phyloP scores from a whole-genome alignment of 2,113 vertebrate genomes.

The Harpagus bidentatus region DNA sequence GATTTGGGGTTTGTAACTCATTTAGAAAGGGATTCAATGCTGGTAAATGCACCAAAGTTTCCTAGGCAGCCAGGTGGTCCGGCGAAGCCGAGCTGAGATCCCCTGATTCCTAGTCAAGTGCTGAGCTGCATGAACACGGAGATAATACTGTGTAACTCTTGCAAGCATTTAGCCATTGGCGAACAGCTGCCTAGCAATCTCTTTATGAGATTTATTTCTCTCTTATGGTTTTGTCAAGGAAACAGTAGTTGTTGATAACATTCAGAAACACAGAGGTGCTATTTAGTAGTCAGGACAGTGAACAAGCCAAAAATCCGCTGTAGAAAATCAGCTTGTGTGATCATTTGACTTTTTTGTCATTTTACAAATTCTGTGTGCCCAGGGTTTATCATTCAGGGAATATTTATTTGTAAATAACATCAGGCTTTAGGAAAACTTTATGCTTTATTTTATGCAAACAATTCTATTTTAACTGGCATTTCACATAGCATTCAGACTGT shows the following conservation, averaged over 20 bases:
- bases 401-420: slow-evolving; percentile 10
- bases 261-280: slow-evolving; percentile 13
- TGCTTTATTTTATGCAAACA: slow-evolving; percentile 12
- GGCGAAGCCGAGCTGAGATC: neutral
- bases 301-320: neutral
- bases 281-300: neutral
- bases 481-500: neutral
- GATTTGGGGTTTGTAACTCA: neutral
- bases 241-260: slow-evolving; percentile 11
- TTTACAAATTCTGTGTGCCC: neutral
- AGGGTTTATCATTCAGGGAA: neutral
- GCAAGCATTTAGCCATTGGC: slow-evolving; percentile 38
- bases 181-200: slow-evolving; percentile 49
- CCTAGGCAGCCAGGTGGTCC: slow-evolving; percentile 16
- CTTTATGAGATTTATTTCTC: slow-evolving; percentile 52
- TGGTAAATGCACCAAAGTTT: neutral
- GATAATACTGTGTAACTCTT: slow-evolving; percentile 16
- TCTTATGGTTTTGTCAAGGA: slow-evolving; percentile 28
- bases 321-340: slow-evolving; percentile 9
- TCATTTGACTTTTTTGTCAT: neutral
- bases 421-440: slow-evolving; percentile 3
- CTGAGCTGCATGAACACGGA: slow-evolving; percentile 7
- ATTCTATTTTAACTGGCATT: slow-evolving; percentile 32
- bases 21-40: neutral
- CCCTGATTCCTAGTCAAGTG: slow-evolving; percentile 14